Base-by-base conservation (phyloP, 2,888 invertebrate species). In the Melinaea menophilus region DNA sequence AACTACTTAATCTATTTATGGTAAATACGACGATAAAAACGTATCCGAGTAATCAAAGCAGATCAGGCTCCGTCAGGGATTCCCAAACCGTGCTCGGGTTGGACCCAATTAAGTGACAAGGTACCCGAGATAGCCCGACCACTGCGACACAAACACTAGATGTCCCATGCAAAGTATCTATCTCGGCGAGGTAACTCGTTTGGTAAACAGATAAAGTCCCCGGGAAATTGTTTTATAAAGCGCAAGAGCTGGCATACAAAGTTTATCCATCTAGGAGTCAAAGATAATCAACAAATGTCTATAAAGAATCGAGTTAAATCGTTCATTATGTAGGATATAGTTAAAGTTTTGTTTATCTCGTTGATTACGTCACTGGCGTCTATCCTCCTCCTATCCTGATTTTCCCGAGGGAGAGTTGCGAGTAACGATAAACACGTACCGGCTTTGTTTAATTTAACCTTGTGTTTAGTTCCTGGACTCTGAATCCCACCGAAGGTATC, bases 41-140 rank as follows among this genome's bases (percentile, higher is more conserved):
- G 54, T 45, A 59, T 54, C 59, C 51, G 41, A 55, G 80, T 83
- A 86, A 85, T 88, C 87, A 85, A 79, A 79, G 80, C 81, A 80
- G 84, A 81, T 81, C 79, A 77, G 72, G 76, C 74, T 75, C 77
- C 75, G 80, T 82, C 80, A 78, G 80, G 81, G 80, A 79, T 80
- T 78, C 78, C 79, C 76, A 79, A 83, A 78, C 81, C 79, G 79
- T 76, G 76, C 81, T 81, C 81, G 84, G 75, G 79, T 74, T 71
- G 73, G 76, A 71, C 72, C 75, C 84, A 84, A 86, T 86, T 86
- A 84, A 80, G 60, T 76, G 73, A 72, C 62, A 77, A 71, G 75
- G 72, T 84, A 81, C 81, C 83, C 80, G 79, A 73, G 71, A 56
- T 41, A 60, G 55, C 63, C 63, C 51, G 56, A 46, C 48, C 64